Base-by-base conservation (phyloP, 1,140 invertebrate genomes). In the Maconellicoccus hirsutus region DNA sequence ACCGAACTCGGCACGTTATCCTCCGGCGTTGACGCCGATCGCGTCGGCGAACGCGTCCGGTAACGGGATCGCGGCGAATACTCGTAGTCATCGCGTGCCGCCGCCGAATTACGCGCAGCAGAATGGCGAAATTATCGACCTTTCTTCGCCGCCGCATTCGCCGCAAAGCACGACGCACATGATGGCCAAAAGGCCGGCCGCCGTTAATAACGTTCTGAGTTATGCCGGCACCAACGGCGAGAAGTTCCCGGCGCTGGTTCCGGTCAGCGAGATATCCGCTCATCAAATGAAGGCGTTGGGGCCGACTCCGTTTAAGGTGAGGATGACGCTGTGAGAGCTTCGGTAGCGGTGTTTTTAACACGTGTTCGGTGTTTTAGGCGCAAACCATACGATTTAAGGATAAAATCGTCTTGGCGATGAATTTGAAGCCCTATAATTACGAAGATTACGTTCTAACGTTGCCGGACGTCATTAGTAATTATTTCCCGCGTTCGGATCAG, bases 341-440 rank as follows among this genome's bases (percentile, higher is more conserved):
- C 6, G 6, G 33, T 38, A 19, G 3, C 42, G n/a, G 3, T 52
- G 16, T 8, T 52, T 52, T 33, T 6, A 33, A 33, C 3, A 19
- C 16, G 42, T 16, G 8, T 73, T 73, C 38, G 33, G 12, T 59
- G 63, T 75, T 75, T 72, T 83, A 88, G 83, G 84, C 92, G 29
- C 88, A 91, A 75, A 89, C 89, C 77, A 88, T 89, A 22, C 81
- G 89, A 69, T 86, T 93, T 59, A 73, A 59, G 63, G 88, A 87
- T 75, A 87, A 87, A 79, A 85, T 90, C 83, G 86, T 93, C 74
- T 88, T 87, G 39, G 92, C 89, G 78, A 92, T 93, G 75, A 93
- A 93, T 79, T 86, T 88, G 78, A 91, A 92, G 81, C 89, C 90
- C 7, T 90, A 88, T 79, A 85, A 88, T 70, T 90, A 89, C 76